phyloP scores from a whole-genome alignment of 2,113 vertebrate species.

The Odocoileus hemionus region DNA sequence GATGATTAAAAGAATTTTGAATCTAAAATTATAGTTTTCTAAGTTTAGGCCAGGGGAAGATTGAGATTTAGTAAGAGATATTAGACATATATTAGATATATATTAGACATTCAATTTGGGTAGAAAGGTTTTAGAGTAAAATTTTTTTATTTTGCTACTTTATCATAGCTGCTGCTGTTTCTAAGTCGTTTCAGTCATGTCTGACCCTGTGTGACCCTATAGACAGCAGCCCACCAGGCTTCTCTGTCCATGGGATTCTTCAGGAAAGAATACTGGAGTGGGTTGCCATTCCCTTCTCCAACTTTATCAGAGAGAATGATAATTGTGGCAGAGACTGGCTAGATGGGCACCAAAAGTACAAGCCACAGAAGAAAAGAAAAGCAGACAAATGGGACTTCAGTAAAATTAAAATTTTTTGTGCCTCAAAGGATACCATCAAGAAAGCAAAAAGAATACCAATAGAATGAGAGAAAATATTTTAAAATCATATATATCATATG shows the following conservation, averaged over 20 bases:
- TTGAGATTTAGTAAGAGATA: background rate
- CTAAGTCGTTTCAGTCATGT: background rate
- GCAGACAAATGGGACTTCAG: background rate
- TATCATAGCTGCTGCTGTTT: background rate
- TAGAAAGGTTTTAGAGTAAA: background rate
- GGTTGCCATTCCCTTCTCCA: background rate
- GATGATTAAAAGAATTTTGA: background rate
- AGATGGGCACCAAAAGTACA: background rate
- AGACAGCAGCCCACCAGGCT: background rate
- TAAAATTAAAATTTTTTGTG: background rate
- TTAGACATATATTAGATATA: background rate
- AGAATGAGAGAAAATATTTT: background rate
- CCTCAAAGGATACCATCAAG: background rate
- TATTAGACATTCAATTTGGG: background rate
- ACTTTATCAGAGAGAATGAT: background rate
- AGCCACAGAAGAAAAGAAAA: background rate
- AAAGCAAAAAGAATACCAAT: background rate
- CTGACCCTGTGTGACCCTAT: fast-evolving
- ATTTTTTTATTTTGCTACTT: background rate
- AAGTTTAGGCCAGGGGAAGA: background rate
- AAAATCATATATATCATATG: background rate
- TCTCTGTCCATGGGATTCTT: background rate
- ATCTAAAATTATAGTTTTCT: background rate
- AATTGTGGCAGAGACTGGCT: background rate
- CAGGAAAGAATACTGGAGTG: background rate